phyloP scores from a whole-genome alignment of 1,140 invertebrate genomes.

The Protaetia brevitarsis region DNA sequence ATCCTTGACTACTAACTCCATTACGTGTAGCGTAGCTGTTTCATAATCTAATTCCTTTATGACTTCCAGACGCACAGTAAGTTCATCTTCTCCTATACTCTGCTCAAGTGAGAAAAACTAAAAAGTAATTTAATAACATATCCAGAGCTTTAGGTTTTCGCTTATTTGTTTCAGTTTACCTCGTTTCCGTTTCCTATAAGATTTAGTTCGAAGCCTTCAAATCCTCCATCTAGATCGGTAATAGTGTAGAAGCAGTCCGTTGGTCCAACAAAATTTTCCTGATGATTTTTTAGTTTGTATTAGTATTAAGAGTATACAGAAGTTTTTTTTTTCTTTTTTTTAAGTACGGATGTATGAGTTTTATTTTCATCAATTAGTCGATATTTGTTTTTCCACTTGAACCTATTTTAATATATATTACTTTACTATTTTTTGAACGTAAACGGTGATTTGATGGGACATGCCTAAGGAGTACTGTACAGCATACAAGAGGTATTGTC shows the following conservation, averaged over 20 bases:
- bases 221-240: neutral
- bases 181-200: neutral
- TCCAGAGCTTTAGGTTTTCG: neutral
- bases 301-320: too few species aligned
- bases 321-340: too few species aligned
- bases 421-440: too few species aligned
- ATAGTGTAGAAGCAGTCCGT: neutral
- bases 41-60: constrained; percentile 5
- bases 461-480: too few species aligned
- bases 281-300: too few species aligned
- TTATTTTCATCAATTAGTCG: too few species aligned
- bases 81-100: neutral
- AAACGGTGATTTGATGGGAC: too few species aligned
- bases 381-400: too few species aligned
- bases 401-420: too few species aligned
- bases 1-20: neutral
- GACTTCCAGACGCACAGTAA: neutral
- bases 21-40: neutral
- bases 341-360: too few species aligned
- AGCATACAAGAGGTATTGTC: too few species aligned
- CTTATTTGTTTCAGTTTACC: neutral
- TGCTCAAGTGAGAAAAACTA: neutral
- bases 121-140: neutral
- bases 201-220: neutral
- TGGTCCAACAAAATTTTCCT: neutral